phyloP scores from a whole-genome alignment of 2,888 invertebrate genomes.

The Electrophaes corylata region DNA sequence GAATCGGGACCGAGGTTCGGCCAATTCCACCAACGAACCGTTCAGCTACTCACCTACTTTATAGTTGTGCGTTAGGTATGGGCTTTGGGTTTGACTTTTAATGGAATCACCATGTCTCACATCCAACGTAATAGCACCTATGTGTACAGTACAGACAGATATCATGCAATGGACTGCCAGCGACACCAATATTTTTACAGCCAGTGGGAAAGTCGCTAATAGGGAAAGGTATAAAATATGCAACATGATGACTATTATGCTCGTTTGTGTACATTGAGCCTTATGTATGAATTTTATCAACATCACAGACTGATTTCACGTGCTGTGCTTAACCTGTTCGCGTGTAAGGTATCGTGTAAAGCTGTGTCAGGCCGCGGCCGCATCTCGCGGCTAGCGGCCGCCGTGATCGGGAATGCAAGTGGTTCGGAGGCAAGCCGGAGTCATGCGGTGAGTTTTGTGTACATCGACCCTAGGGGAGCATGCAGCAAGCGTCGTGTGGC shows the following conservation, averaged over 20 bases:
- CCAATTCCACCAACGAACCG: conserved; percentile 56
- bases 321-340: conserved; percentile 79
- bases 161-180: conserved; percentile 78
- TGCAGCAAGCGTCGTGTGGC: conserved; percentile 74
- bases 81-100: conserved; percentile 64
- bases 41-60: conserved; percentile 63
- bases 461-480: conserved; percentile 69
- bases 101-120: conserved; percentile 56
- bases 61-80: conserved; percentile 64
- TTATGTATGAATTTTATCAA: conserved; percentile 61
- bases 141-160: conserved; percentile 44
- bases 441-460: conserved; percentile 77
- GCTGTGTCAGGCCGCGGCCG: conserved; percentile 73
- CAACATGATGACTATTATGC: conserved; percentile 77
- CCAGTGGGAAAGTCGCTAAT: conserved; percentile 63
- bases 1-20: conserved; percentile 43
- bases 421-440: conserved; percentile 72
- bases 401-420: conserved; percentile 84
- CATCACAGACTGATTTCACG: conserved; percentile 57
- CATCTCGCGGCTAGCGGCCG: conserved; percentile 62
- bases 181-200: conserved; percentile 60
- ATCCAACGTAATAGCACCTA: conserved; percentile 63
- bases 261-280: conserved; percentile 72
- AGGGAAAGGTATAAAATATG: conserved; percentile 85
- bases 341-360: conserved; percentile 80